phyloP scores from a whole-genome alignment of 1,140 invertebrate genomes.

The Phthorimaea operculella region DNA sequence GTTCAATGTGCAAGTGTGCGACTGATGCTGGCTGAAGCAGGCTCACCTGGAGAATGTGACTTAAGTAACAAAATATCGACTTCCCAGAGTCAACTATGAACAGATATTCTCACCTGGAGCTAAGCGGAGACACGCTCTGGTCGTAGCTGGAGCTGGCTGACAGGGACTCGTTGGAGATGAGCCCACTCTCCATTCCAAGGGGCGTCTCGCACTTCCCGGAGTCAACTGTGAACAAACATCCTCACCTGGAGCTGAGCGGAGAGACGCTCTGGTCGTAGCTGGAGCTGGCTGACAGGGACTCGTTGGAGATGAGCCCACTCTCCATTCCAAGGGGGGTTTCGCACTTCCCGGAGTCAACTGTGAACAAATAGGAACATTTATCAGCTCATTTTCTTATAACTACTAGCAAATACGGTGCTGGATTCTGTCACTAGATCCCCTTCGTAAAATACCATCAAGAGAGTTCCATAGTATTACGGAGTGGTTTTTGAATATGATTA shows the following conservation, averaged over 20 bases:
- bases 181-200: constrained; percentile 54
- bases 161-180: constrained; percentile 55
- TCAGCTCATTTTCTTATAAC: neutral
- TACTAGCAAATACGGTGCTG: too few relatives aligned
- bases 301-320: constrained; percentile 52
- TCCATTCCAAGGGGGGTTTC: constrained; percentile 57
- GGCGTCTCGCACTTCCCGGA: constrained; percentile 47
- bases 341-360: constrained; percentile 50
- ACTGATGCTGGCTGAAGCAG: too few relatives aligned
- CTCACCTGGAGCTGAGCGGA: constrained; percentile 52
- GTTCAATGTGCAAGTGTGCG: too few relatives aligned
- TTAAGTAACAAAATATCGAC: too few relatives aligned
- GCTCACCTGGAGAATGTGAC: too few relatives aligned
- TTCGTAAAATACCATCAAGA: too few relatives aligned
- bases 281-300: constrained; percentile 53
- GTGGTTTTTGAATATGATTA: too few relatives aligned
- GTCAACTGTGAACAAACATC: constrained; percentile 41
- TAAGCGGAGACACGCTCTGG: constrained; percentile 55
- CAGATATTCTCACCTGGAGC: constrained; percentile 37
- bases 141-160: constrained; percentile 58
- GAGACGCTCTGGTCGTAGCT: constrained; percentile 61
- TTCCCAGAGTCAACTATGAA: too few relatives aligned
- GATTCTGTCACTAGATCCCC: too few relatives aligned
- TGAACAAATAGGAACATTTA: constrained; percentile 21
- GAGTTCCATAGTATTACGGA: too few relatives aligned